Evolutionary conservation across 2,797 vertebrate species (phyloP), one percentile per base, ranked within the genome.

Genomic region (Erethizon dorsatum): DNA sequence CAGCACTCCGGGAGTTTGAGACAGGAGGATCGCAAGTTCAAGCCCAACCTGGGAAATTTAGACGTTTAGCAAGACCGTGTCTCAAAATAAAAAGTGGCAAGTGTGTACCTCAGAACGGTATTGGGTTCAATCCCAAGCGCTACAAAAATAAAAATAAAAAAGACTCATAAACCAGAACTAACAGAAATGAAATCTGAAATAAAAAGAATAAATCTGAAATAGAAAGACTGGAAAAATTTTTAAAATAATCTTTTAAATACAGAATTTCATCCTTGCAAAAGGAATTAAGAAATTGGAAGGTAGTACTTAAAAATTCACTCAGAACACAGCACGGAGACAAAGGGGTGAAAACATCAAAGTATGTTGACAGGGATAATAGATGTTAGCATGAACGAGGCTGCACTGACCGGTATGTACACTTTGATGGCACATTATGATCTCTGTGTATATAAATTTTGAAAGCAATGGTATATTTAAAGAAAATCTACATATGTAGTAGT

Each of bases 381-480:
- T 37, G 2, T 88, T 71, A 87, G 20, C 3, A 71, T 65, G 71
- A 80, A 12, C 59, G 61, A 15, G 71, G 31, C 28, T 54, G 52
- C 12, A 31, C 11, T 57, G 45, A 52, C 56, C 37, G 45, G 50
- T 41, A 31, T 11, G 7, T 10, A 31, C 26, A 26, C 86, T 77
- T 59, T 69, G 20, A 90, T 13, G 61, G 24, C 0, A 20, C 3
- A 6, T 73, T 57, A 31, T 94, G 47, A 78, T 52, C 54, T 6
- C 12, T 5, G 17, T 86, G 12, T 41, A 78, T 63, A 61, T n/a
- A 52, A 80, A 90, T 94, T 45, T 95, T 90, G 82, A 96, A 97
- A 92, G 24, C 26, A 75, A 52, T 50, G 41, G 26, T 93, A 10
- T 78, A 82, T 93, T 78, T 96, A 65, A 59, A 85, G 54, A 96